Percentiles rank a stretch among this genome's conserved stretches.
These are phyloP conservation scores for Rhombomys opimus DNA, from an alignment of 2,113 vertebrate genomes.

Conservation along the genomic window DNA sequence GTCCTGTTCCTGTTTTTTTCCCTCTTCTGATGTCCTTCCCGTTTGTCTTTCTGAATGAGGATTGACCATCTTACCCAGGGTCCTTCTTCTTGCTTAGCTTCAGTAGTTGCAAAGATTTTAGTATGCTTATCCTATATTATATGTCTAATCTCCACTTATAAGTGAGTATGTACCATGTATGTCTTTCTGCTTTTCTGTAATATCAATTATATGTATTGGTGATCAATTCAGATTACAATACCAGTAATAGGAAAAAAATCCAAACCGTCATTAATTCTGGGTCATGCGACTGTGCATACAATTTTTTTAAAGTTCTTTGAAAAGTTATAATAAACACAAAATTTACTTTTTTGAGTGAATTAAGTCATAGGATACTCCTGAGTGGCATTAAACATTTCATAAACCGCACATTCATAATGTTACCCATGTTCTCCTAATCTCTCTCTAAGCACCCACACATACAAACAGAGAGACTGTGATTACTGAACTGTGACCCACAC, in stretches of 20 bases:
- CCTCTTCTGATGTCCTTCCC: too few species aligned
- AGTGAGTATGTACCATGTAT: too few species aligned
- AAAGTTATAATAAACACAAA: background rate
- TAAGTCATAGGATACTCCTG: background rate
- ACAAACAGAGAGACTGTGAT: background rate
- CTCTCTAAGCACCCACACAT: background rate
- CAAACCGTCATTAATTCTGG: background rate
- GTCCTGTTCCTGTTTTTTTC: too few species aligned
- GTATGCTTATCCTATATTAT: too few species aligned
- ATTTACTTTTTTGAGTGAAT: background rate
- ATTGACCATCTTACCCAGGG: too few species aligned
- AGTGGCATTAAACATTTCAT: background rate
- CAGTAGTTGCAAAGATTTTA: too few species aligned
- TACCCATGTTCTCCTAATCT: background rate
- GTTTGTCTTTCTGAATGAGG: too few species aligned
- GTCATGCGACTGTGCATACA: background rate
- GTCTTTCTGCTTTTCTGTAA: background rate
- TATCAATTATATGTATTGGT: background rate
- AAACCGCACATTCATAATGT: background rate
- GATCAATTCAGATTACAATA: background rate
- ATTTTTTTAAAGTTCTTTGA: conserved; percentile 21
- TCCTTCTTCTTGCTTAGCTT: too few species aligned
- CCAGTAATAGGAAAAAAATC: background rate
- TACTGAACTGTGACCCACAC: background rate
- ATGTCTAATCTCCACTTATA: too few species aligned